These are phyloP conservation scores for Melanotaenia trifasciata DNA, from an alignment of 2,797 vertebrate species.

Conservation along the genomic window DNA sequence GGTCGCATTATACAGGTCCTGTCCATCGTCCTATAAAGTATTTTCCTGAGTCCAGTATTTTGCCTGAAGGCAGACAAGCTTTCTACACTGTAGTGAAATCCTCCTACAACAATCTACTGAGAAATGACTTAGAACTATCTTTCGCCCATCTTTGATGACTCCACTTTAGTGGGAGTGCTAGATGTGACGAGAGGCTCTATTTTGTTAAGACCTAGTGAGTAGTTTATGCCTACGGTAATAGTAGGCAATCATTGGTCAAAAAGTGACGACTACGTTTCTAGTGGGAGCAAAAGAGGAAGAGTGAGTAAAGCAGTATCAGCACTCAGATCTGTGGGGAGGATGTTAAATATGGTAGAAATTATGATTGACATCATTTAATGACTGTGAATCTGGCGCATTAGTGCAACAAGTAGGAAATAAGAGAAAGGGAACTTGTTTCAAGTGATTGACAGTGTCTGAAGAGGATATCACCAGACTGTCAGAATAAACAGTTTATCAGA, in stretches of 20 bases:
- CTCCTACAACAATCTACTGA: constrained; percentile 57
- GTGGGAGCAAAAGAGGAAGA: not conserved
- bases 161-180: constrained; percentile 65
- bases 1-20: constrained; percentile 15
- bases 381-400: not conserved
- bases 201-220: constrained; percentile 38
- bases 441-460: not conserved
- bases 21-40: constrained; percentile 9
- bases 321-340: not conserved
- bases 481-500: not conserved
- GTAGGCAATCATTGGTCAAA: constrained; percentile 19
- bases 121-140: constrained; percentile 57
- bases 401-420: not conserved
- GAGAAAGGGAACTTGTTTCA: not conserved
- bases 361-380: not conserved
- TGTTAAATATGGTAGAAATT: not conserved
- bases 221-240: constrained; percentile 36
- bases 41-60: constrained; percentile 35
- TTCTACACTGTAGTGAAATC: constrained; percentile 45
- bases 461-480: not conserved
- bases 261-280: constrained; percentile 19
- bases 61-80: constrained; percentile 47
- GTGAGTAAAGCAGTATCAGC: not conserved
- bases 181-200: constrained; percentile 23
- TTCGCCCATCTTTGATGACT: constrained; percentile 55